These are phyloP conservation scores for Oscheius sp. DNA, from an alignment of 1,140 invertebrate species.

Conservation along the genomic window DNA sequence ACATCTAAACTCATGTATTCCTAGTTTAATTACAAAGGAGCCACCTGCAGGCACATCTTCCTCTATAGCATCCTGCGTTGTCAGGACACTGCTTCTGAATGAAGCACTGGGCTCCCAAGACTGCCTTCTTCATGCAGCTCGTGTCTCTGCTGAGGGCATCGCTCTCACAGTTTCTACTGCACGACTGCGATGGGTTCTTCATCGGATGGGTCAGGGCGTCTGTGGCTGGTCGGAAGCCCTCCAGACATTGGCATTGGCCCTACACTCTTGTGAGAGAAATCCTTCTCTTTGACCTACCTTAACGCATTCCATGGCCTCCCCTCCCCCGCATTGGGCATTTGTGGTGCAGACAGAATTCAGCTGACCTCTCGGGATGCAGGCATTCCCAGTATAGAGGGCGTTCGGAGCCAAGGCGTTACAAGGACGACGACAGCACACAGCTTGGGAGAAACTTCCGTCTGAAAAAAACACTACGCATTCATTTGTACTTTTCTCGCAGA, in stretches of 20 bases:
- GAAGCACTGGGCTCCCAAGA: slow-evolving; percentile 54
- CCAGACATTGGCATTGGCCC: slow-evolving; percentile 54
- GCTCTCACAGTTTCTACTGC: slow-evolving; percentile 53
- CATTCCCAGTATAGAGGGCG: slow-evolving; percentile 51
- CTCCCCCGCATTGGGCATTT: slow-evolving; percentile 59
- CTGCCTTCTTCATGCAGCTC: slow-evolving; percentile 45
- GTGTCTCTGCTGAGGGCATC: slow-evolving; percentile 55
- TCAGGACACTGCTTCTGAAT: slow-evolving; percentile 58
- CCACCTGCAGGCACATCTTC: slow-evolving; percentile 55
- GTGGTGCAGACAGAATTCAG: slow-evolving; percentile 49
- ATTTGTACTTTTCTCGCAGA: too few relatives aligned
- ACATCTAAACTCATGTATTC: not conserved
- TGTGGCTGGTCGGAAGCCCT: slow-evolving; percentile 47
- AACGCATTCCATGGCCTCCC: slow-evolving; percentile 58
- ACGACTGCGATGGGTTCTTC: slow-evolving; percentile 57
- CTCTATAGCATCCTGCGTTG: slow-evolving; percentile 58
- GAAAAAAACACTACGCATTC: too few relatives aligned
- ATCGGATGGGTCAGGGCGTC: slow-evolving; percentile 56
- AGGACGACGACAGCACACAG: slow-evolving; percentile 58
- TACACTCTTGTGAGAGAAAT: slow-evolving; percentile 1
- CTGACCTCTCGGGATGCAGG: slow-evolving; percentile 58
- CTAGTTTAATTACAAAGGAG: not conserved
- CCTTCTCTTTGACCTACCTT: slow-evolving; percentile 17
- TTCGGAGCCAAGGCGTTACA: slow-evolving; percentile 60
- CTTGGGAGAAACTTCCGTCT: slow-evolving; percentile 47